Percentiles rank a stretch among this genome's conserved stretches.
Evolutionary conservation across 1,140 invertebrate genomes (phyloP).

Genomic region (Laodelphax striatellus): DNA sequence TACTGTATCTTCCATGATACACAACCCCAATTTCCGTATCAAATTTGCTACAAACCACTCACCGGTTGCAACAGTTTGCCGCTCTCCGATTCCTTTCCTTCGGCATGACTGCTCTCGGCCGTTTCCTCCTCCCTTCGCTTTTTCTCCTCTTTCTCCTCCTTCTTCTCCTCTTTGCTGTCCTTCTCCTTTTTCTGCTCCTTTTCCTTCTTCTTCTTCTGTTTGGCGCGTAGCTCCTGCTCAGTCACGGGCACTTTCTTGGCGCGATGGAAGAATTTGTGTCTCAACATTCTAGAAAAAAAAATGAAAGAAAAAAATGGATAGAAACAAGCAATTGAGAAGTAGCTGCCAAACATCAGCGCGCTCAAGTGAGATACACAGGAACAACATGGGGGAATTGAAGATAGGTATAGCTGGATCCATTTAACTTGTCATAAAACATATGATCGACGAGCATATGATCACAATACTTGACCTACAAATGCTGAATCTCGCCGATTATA

Average conservation of each 20-base stretch:
- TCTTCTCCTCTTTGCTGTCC: constrained; percentile 39
- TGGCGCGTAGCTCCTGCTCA: constrained; percentile 58
- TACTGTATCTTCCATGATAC: no score
- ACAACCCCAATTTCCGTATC: no score
- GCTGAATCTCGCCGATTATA: no score
- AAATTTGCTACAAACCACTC: not conserved
- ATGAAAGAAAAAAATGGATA: no score
- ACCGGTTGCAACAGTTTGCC: constrained; percentile 21
- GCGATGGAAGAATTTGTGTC: constrained; percentile 90
- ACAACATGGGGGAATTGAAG: no score
- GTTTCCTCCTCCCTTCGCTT: constrained; percentile 34
- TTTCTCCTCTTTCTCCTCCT: constrained; percentile 47
- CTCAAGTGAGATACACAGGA: no score
- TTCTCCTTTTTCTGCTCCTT: constrained; percentile 52
- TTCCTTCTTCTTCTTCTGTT: constrained; percentile 43
- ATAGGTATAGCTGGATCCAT: no score
- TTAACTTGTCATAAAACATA: no score
- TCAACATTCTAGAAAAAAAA: constrained; percentile 50
- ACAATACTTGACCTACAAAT: no score
- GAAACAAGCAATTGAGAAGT: no score
- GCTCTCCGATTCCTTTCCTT: constrained; percentile 32
- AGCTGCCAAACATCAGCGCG: no score
- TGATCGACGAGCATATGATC: no score
- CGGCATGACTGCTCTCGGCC: constrained; percentile 39
- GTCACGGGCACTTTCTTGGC: constrained; percentile 77